Base-by-base conservation (phyloP, 2,888 invertebrate species). In the Apamea anceps region DNA sequence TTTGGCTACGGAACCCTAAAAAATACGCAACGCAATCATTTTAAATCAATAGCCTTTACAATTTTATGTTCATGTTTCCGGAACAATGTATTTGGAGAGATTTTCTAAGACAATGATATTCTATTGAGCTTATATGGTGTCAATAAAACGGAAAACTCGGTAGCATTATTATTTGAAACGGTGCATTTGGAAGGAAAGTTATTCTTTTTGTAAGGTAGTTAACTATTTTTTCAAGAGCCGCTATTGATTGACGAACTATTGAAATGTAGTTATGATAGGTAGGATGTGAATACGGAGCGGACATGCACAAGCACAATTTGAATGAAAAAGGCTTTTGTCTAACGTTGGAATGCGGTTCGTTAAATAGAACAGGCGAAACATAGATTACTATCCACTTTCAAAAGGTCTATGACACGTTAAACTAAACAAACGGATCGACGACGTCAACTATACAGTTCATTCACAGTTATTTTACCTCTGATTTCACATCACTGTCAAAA, bases 61-160 rank as follows among this genome's bases (percentile, higher is more conserved):
- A 62, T 60, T 32, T 15, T 37, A 15, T 62, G 45, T n/a, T 21
- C n/a, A 71, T 7, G 25, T 51, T 79, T 82, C 67, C 42, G 37
- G 63, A 66, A 10, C 45, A 54, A 37, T 71, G 54, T 37, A 66
- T 65, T 66, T 2, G 13, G 6, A 0, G 54, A 65, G 37, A 66
- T 79, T 66, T 74, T 79, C 57, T 65, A 54, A 80, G 45, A 82
- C 72, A 82, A 32, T 37, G 51, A 71, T 66, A 45, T 68, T 25
- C 45, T 25, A 54, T 60, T 37, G 37, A 62, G 10, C 0, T 62
- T 72, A 45, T 74, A 57, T 51, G 15, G 4, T 66, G 32, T 60
- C 21, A 68, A n/a, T 70, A 70, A 60, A 54, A 28, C 15, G 57
- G 28, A 51, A 28, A 73, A 25, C 13, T 28, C 2, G n/a, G 25